These are phyloP conservation scores for Sinocyclocheilus rhinocerous DNA, from an alignment of 2,113 vertebrate species.

Conservation along the genomic window DNA sequence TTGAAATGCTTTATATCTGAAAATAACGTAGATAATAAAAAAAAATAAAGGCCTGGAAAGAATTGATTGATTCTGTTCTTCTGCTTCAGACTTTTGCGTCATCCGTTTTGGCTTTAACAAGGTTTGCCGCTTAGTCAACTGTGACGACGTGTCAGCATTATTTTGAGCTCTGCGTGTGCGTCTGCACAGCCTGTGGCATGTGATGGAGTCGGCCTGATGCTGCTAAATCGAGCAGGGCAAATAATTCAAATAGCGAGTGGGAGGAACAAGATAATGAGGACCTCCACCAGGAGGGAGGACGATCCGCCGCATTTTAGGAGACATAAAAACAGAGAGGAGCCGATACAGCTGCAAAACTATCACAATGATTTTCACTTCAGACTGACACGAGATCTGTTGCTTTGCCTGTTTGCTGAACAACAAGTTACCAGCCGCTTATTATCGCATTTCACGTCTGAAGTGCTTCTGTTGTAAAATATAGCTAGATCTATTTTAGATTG, in stretches of 20 bases:
- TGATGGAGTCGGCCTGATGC: slow-evolving; percentile 3
- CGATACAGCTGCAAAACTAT: slow-evolving; percentile 17
- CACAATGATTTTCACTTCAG: slow-evolving; percentile 12
- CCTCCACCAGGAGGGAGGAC: slow-evolving; percentile 13
- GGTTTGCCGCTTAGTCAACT: not conserved
- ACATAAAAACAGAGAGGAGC: not conserved
- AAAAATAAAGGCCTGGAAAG: not conserved
- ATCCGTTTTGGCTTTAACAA: not conserved
- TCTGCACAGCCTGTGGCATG: not conserved
- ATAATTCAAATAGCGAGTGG: slow-evolving; percentile 10
- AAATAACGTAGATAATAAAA: not conserved
- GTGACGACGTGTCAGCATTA: slow-evolving; percentile 1
- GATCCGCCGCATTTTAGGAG: not conserved
- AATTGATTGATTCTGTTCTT: not conserved
- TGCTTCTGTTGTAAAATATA: not conserved
- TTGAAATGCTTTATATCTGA: not conserved
- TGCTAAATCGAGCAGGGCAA: slow-evolving; percentile 10
- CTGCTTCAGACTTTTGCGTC: not conserved
- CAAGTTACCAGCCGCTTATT: not conserved
- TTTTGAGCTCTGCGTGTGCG: not conserved
- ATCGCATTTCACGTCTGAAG: not conserved
- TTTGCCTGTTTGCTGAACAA: not conserved
- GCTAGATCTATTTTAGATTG: not conserved
- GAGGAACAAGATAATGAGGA: slow-evolving; percentile 22
- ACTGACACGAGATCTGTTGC: not conserved